Evolutionary conservation across 2,888 invertebrate species (phyloP).

Genomic region (Trachelus iudaicus): DNA sequence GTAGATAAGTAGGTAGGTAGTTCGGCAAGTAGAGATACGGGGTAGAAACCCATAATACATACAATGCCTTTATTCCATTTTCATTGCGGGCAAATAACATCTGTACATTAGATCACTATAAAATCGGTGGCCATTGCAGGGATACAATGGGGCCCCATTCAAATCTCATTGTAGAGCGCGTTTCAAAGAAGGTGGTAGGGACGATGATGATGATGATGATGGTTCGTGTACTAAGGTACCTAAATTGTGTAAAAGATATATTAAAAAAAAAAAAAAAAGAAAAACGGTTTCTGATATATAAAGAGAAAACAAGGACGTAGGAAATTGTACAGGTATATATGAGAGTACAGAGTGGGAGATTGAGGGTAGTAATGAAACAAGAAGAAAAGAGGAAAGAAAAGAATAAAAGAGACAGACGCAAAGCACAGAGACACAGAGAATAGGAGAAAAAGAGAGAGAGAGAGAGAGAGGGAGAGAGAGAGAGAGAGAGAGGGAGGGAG

Average conservation of each 20-base stretch:
- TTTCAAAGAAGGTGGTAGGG: conserved; percentile 54
- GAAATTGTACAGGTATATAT: background rate
- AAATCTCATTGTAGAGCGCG: conserved; percentile 55
- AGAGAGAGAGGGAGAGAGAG: conserved; percentile 17
- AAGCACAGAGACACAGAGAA: conserved; percentile 3
- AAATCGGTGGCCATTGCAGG: conserved; percentile 58
- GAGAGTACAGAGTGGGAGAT: background rate
- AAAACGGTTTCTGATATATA: conserved; percentile 2
- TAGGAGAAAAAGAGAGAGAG: background rate
- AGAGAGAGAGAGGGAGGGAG: conserved; percentile 15
- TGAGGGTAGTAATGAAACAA: background rate
- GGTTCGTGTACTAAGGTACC: conserved; percentile 26
- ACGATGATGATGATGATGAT: conserved; percentile 35
- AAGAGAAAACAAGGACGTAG: conserved; percentile 11
- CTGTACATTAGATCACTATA: conserved; percentile 64
- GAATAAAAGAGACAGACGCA: conserved; percentile 5
- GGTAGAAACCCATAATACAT: conserved; percentile 53
- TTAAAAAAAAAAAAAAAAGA: background rate
- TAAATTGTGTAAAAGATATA: background rate
- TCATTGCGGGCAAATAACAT: conserved; percentile 63
- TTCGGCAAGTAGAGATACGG: conserved; percentile 33
- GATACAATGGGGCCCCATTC: conserved; percentile 58
- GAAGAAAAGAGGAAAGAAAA: conserved; percentile 8
- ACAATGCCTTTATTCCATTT: conserved; percentile 59
- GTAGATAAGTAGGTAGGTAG: background rate